Evolutionary conservation across 2,113 vertebrate species (phyloP).

Genomic region (Pungitius pungitius): DNA sequence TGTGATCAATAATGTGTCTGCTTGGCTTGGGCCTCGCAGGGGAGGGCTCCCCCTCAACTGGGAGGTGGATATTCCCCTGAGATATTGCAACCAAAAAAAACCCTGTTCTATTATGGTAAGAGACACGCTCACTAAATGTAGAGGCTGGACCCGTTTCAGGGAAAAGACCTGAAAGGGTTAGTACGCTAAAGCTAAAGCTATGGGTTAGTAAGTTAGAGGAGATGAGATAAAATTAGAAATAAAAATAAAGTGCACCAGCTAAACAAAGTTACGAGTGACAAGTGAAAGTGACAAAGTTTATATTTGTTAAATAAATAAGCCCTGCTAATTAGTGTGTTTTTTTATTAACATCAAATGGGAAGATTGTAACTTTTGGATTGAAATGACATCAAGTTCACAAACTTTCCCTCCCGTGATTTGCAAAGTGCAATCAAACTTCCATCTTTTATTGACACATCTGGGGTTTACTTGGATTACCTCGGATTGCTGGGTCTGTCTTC

Average conservation of each 20-base stretch:
- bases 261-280: too few relatives aligned
- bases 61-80: conserved; percentile 53
- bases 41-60: conserved; percentile 17
- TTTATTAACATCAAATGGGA: background rate
- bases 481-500: too few relatives aligned
- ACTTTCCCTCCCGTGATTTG: background rate
- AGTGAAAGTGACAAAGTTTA: too few relatives aligned
- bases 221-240: too few relatives aligned
- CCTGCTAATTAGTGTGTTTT: too few relatives aligned
- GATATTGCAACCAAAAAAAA: conserved; percentile 53
- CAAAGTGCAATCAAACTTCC: background rate
- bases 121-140: background rate
- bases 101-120: conserved; percentile 35
- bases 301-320: too few relatives aligned
- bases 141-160: conserved; percentile 10
- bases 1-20: conserved; percentile 66
- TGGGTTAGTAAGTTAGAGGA: too few relatives aligned
- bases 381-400: background rate
- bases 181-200: too few relatives aligned
- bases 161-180: conserved; percentile 16
- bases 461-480: too few relatives aligned
- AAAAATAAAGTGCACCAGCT: too few relatives aligned
- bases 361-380: background rate
- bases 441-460: background rate
- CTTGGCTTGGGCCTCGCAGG: conserved; percentile 30